Evolutionary conservation across 2,888 invertebrate species (phyloP).

Genomic region (Bellardia pandia): DNA sequence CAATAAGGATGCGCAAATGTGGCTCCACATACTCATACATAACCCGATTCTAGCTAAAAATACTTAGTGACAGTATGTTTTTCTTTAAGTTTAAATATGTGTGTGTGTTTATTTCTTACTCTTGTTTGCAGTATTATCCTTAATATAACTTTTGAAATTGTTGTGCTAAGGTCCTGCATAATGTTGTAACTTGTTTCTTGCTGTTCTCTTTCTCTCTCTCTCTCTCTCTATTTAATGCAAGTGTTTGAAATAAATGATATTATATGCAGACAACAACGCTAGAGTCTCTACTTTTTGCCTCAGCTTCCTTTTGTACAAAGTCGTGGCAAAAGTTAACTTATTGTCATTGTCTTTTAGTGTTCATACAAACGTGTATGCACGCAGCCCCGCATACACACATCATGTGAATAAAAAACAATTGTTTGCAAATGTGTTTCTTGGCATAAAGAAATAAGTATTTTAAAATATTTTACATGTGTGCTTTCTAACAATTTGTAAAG

Average conservation of each 20-base stretch:
- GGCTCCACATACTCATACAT: not conserved
- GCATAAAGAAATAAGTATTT: slow-evolving; percentile 29
- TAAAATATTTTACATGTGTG: slow-evolving; percentile 16
- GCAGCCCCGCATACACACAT: not conserved
- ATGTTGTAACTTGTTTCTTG: slow-evolving; percentile 8
- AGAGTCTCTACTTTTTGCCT: not conserved
- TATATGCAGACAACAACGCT: slow-evolving; percentile 39
- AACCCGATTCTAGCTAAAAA: too few species aligned
- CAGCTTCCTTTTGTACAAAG: slow-evolving; percentile 40
- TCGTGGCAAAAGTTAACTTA: slow-evolving; percentile 71
- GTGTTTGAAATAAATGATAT: slow-evolving; percentile 7
- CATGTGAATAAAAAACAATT: slow-evolving; percentile 26
- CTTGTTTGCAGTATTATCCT: slow-evolving; percentile 43
- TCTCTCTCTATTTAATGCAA: not conserved
- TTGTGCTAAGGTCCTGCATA: slow-evolving; percentile 49
- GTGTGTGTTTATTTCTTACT: slow-evolving; percentile 10
- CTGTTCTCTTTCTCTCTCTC: not conserved
- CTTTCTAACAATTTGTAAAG: not conserved
- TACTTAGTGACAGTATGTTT: not conserved
- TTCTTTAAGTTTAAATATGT: not conserved
- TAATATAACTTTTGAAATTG: slow-evolving; percentile 48
- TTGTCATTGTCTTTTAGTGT: slow-evolving; percentile 62
- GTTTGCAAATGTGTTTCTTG: slow-evolving; percentile 58
- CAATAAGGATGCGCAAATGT: slow-evolving; percentile 34
- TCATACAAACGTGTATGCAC: slow-evolving; percentile 29